A percentile compares a stretch with the other conserved stretches of the same genome.
These are phyloP conservation scores for Perccottus glenii DNA, from an alignment of 2,113 vertebrate genomes.

Conservation along the genomic window DNA sequence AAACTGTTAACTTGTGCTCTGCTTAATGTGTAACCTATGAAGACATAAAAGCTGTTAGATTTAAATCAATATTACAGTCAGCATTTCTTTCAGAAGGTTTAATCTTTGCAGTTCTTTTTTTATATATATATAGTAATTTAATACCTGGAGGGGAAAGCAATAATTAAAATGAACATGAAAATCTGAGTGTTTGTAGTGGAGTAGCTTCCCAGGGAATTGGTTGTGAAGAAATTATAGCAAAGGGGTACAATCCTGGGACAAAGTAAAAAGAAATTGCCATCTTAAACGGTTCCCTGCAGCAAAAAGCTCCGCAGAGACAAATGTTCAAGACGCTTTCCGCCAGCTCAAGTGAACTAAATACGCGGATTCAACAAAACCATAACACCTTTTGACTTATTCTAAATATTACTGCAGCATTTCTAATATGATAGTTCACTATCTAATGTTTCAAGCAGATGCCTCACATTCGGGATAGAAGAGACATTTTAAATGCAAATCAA, in stretches of 20 bases:
- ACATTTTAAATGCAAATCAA: constrained; percentile 64
- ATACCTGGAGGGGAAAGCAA: constrained; percentile 53
- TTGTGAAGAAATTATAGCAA: constrained; percentile 43
- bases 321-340: constrained; percentile 45
- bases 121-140: constrained; percentile 33
- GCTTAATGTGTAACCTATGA: constrained; percentile 30
- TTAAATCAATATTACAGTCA: constrained; percentile 42
- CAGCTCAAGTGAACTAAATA: constrained; percentile 38
- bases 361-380: constrained; percentile 52
- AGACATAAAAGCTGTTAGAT: constrained; percentile 38
- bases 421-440: constrained; percentile 35
- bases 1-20: constrained; percentile 25
- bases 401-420: constrained; percentile 34
- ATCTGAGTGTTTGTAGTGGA: constrained; percentile 41
- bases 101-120: constrained; percentile 36
- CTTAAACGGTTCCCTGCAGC: constrained; percentile 58
- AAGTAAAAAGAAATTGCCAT: constrained; percentile 44
- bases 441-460: constrained; percentile 42
- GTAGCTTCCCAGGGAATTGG: constrained; percentile 32
- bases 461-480: constrained; percentile 20
- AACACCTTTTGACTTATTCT: constrained; percentile 59
- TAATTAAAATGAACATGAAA: constrained; percentile 54
- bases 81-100: constrained; percentile 39
- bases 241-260: constrained; percentile 33
- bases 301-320: constrained; percentile 53